A percentile compares a stretch with the other conserved stretches of the same genome.
phyloP scores from a whole-genome alignment of 2,797 vertebrate species.

The Sebastes hubbsi region DNA sequence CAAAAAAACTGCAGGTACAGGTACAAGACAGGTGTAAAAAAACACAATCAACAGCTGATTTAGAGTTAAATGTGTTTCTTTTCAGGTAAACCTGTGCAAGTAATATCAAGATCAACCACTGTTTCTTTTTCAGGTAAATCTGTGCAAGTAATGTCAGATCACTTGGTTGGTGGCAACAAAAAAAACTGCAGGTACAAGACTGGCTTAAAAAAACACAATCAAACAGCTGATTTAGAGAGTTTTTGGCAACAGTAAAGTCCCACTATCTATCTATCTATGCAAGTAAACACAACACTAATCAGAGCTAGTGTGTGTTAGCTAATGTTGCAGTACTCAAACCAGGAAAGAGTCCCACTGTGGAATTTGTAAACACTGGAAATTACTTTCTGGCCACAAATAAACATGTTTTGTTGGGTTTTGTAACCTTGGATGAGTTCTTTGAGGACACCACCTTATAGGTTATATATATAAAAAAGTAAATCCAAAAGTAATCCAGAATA shows the following conservation, averaged over 20 bases:
- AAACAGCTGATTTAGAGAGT: not conserved
- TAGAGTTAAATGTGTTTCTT: no score
- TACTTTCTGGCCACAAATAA: slow-evolving; percentile 74
- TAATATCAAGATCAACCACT: not conserved
- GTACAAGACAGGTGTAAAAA: fast-evolving
- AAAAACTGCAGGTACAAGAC: not conserved
- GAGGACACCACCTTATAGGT: not conserved
- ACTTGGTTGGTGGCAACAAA: not conserved
- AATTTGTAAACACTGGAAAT: slow-evolving; percentile 71
- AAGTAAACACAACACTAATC: slow-evolving; percentile 48
- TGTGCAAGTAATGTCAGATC: slow-evolving; percentile 7
- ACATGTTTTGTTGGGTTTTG: slow-evolving; percentile 60
- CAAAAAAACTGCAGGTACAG: no score
- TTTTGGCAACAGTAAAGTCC: slow-evolving; percentile 32
- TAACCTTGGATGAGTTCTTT: slow-evolving; percentile 20
- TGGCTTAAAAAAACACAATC: not conserved
- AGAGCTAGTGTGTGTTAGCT: slow-evolving; percentile 82
- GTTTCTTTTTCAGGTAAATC: slow-evolving; percentile 24
- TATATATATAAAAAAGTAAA: not conserved
- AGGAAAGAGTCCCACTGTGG: slow-evolving; percentile 74
- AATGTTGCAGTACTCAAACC: slow-evolving; percentile 74
- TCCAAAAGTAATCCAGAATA: slow-evolving; percentile 41
- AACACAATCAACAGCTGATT: no score
- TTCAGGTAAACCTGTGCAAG: slow-evolving; percentile 32
- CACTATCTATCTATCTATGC: slow-evolving; percentile 25